These are phyloP conservation scores for Cyclargus thomasi DNA, from an alignment of 1,140 invertebrate genomes.

Conservation along the genomic window DNA sequence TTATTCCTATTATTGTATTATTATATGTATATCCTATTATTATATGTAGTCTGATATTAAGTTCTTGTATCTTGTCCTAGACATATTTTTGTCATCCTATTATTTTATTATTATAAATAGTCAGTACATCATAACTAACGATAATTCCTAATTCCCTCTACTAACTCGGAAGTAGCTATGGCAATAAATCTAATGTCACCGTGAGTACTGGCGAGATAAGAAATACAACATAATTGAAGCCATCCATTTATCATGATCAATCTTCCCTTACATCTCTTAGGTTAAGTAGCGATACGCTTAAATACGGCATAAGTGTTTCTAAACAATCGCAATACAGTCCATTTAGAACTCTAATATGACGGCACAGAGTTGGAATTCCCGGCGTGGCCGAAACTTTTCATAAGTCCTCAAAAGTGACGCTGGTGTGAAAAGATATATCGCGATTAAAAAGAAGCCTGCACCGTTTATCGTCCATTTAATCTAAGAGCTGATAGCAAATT, in stretches of 20 bases:
- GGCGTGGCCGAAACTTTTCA: neutral
- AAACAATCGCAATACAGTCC: neutral
- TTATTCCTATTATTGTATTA: too few relatives aligned
- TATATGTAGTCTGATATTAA: too few relatives aligned
- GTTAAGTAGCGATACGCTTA: conserved; percentile 26
- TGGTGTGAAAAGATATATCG: conserved; percentile 11
- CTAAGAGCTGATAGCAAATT: too few relatives aligned
- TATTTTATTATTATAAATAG: too few relatives aligned
- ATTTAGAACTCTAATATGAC: neutral
- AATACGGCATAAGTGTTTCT: conserved; percentile 22
- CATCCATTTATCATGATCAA: conserved; percentile 36
- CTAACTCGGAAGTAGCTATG: neutral
- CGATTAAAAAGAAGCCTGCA: conserved; percentile 1
- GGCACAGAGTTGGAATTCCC: neutral
- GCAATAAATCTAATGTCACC: conserved; percentile 17
- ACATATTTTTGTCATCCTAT: too few relatives aligned
- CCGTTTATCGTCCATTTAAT: neutral
- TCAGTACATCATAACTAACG: neutral
- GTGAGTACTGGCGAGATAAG: conserved; percentile 24
- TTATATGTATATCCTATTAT: too few relatives aligned
- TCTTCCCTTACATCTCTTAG: conserved; percentile 29
- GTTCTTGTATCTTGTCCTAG: too few relatives aligned
- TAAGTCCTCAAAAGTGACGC: conserved; percentile 5
- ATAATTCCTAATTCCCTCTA: neutral
- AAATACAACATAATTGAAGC: conserved; percentile 26